Evolutionary conservation across 2,113 vertebrate species (phyloP), one percentile per base, ranked within the genome.

Genomic region (Ophiodon elongatus): DNA sequence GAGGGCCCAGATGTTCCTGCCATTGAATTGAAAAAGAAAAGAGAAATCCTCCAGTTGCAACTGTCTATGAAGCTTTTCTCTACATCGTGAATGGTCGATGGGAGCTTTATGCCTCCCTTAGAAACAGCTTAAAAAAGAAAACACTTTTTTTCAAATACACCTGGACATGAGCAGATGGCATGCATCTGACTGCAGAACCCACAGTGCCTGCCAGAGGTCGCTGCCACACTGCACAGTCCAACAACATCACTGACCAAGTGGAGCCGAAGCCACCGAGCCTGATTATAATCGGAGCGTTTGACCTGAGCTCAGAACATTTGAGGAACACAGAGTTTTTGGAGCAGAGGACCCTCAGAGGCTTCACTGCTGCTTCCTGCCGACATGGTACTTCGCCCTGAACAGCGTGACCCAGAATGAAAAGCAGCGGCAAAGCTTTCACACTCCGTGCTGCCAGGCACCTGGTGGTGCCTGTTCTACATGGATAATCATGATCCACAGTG

Each of bases 1-100:
- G 35, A 81, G 33, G 54, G 23, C 57, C 70, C 90, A 91, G 78
- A 89, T 92, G 90, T 85, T 82, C 45, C 66, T 67, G 27, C 50
- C 8, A 52, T 63, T 85, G 47, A 68, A 83, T 19, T 33, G 1
- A 72, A 85, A 73, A n/a, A 50, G 35, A 47, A 47, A 70, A 35
- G 45, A 31, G 27, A 35, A 64, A 56, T 35, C 73, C 21, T 47
- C 19, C 71, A 70, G 27, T 33, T 57, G 47, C 54, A 62, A 54
- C 41, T 50, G 71, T 27, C 29, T 33, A 13, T 45, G 41, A 41
- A 39, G 47, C 33, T 43, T 56, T 83, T 72, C 43, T 69, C 50
- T 39, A 31, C n/a, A 27, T 14, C 35, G 54, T 25, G 33, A 50
- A 52, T 35, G 4, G 33, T 47, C 27, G 7, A 73, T 59, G 15